Evolutionary conservation across 2,113 vertebrate genomes (phyloP), one percentile per base, ranked within the genome.

Genomic region (Prunella himalayana): DNA sequence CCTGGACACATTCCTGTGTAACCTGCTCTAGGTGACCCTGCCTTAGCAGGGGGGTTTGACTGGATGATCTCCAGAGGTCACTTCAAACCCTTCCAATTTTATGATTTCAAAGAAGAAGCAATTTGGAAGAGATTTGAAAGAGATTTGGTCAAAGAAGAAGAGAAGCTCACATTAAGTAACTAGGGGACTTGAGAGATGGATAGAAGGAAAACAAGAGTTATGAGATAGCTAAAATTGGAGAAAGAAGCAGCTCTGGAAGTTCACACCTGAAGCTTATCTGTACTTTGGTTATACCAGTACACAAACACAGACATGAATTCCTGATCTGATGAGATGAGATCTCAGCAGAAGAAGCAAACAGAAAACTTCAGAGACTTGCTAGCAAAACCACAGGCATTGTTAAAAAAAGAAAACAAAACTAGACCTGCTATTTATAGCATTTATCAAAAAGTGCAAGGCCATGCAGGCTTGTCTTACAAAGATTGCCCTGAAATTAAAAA

Each of bases 241-340:
- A 77, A 90, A 79, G 31, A 51, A 79, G n/a, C 4, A 27, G 11
- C 37, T 92, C 68, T 81, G 22, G 6, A 79, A 87, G 22, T 63
- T 83, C 30, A 45, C 6, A 39, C 25, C 65, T 47, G 42, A 82
- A 91, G 13, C 15, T 66, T n/a, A 21, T 39, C 24, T 45, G 28
- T 31, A 15, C 8, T 72, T 70, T 47, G 20, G 14, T 72, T 73
- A 5, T 39, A 77, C 27, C 42, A 30, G 12, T 30, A 88, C 6
- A 35, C 13, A 63, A 28, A 33, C 27, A 27, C 3, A n/a, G 1
- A n/a, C 20, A 37, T 2, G 31, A 1, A 0, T n/a, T 86, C 53
- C n/a, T 60, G 27, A 31, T 75, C 41, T 81, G 30, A 27, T 4
- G 17, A 60, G n/a, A 37, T 69, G 51, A 90, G 42, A 60, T 56